Conservation (phyloP, 2,888 invertebrate genomes). For the Plebejus anna region DNA sequence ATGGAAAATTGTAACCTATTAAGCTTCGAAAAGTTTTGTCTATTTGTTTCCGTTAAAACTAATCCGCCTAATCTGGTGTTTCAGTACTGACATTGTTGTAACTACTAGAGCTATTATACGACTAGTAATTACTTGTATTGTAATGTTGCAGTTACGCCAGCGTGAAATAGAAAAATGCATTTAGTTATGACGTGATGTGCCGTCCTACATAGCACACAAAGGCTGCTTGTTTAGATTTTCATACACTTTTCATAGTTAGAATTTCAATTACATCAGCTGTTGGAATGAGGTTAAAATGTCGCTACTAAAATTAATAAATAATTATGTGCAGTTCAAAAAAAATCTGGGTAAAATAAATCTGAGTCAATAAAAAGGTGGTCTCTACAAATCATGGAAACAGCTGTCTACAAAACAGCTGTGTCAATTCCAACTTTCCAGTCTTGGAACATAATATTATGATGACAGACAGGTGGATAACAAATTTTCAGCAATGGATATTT, state of each 20-base stretch:
- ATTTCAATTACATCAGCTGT: neutral
- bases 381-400: too few species aligned
- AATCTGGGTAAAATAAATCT: too few species aligned
- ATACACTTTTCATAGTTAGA: neutral
- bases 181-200: slow-evolving; percentile 6
- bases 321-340: neutral
- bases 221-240: neutral
- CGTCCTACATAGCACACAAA: slow-evolving; percentile 8
- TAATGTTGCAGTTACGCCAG: neutral
- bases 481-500: too few species aligned
- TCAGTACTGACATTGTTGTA: neutral
- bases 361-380: too few species aligned
- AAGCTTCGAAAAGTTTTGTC: neutral
- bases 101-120: neutral
- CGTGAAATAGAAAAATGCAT: slow-evolving; percentile 1
- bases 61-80: neutral
- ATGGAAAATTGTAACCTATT: neutral
- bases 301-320: neutral
- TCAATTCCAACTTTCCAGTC: too few species aligned
- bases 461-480: too few species aligned
- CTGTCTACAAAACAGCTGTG: too few species aligned
- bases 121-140: neutral
- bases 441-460: too few species aligned
- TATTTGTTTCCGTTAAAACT: neutral
- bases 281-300: neutral